phyloP scores from a whole-genome alignment of 2,888 invertebrate genomes.

The Protonemura montana region DNA sequence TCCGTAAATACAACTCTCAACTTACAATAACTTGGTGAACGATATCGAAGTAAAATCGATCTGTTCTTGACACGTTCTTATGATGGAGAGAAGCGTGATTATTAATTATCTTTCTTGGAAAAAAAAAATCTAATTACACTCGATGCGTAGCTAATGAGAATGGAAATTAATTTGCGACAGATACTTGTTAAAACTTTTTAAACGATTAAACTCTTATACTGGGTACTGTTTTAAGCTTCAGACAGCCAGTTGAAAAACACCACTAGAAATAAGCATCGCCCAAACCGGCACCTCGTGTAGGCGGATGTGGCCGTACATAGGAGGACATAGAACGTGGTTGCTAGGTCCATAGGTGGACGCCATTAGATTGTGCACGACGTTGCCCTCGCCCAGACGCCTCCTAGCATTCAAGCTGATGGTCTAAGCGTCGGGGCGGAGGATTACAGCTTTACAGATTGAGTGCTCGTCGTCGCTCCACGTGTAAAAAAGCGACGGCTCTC shows the following conservation, averaged over 20 bases:
- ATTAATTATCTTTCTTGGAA: neutral
- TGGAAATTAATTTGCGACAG: neutral
- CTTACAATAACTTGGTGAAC: no score
- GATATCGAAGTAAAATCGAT: neutral
- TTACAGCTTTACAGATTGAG: constrained; percentile 19
- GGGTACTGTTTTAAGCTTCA: neutral
- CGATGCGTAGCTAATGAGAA: constrained; percentile 7
- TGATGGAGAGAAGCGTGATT: neutral
- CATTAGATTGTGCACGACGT: neutral
- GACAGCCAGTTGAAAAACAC: neutral
- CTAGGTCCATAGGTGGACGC: neutral
- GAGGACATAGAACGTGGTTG: neutral
- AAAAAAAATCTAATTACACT: neutral
- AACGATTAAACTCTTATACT: neutral
- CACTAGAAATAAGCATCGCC: neutral
- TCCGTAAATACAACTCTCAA: no score
- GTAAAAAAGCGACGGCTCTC: neutral
- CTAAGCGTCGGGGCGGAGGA: neutral
- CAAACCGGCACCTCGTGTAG: no score
- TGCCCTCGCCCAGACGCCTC: neutral
- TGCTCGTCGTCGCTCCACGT: neutral
- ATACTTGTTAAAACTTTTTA: neutral
- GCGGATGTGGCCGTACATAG: neutral
- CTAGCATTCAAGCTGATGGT: neutral
- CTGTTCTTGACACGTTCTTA: neutral